Percentiles rank a stretch among this genome's conserved stretches.
Conservation (phyloP, 2,113 vertebrate species). For the Theristicus caerulescens region DNA sequence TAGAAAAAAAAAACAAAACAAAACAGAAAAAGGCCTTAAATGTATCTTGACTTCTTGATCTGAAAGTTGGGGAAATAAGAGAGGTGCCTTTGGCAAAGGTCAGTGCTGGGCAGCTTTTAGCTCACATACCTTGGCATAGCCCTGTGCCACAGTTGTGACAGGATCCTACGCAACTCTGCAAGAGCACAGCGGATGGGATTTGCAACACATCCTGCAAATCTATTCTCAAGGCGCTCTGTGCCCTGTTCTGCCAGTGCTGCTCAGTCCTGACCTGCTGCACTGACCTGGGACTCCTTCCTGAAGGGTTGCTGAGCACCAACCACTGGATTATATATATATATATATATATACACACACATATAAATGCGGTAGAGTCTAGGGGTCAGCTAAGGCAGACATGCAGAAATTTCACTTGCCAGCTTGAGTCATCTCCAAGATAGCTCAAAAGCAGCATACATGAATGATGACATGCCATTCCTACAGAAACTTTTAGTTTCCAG, state of each 20-base stretch:
- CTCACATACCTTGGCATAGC: background rate
- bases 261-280: background rate
- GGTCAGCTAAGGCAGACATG: background rate
- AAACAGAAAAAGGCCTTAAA: background rate
- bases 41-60: background rate
- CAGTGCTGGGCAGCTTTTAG: background rate
- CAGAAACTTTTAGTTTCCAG: background rate
- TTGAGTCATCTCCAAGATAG: background rate
- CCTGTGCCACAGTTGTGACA: background rate
- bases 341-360: no score
- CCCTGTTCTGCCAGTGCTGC: background rate
- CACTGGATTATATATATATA: background rate
- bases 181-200: background rate
- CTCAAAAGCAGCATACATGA: background rate
- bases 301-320: background rate
- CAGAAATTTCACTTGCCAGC: background rate
- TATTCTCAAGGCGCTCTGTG: background rate
- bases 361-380: background rate
- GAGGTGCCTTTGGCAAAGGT: background rate
- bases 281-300: background rate
- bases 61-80: background rate
- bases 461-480: background rate
- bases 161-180: background rate
- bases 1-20: constrained; percentile 30
- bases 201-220: background rate